Evolutionary conservation across 2,888 invertebrate genomes (phyloP).

Genomic region (Antitype chi): DNA sequence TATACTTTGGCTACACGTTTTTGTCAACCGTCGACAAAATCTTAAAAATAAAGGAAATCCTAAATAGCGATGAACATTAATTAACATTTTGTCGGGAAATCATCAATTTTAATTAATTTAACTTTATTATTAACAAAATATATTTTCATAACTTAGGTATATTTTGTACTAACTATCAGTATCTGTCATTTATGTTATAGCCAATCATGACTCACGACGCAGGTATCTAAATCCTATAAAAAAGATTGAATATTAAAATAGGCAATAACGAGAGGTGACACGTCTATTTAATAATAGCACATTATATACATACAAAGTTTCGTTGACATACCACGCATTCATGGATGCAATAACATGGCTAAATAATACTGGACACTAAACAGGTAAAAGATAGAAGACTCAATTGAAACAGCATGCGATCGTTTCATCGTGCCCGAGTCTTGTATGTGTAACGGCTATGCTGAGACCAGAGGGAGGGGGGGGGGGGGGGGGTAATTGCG

Average conservation of each 20-base stretch:
- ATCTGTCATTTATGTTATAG: slow-evolving; percentile 41
- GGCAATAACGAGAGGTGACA: slow-evolving; percentile 47
- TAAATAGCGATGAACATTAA: slow-evolving; percentile 36
- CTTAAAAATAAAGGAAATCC: slow-evolving; percentile 52
- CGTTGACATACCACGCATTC: slow-evolving; percentile 35
- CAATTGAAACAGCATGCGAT: not conserved
- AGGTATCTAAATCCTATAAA: slow-evolving; percentile 6
- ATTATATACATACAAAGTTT: slow-evolving; percentile 30
- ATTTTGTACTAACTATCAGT: slow-evolving; percentile 25
- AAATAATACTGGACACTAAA: not conserved
- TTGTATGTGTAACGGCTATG: not conserved
- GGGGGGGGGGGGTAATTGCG: too few relatives aligned
- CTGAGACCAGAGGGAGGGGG: not conserved
- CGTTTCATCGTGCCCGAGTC: not conserved
- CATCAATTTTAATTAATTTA: slow-evolving; percentile 44
- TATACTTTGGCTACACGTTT: slow-evolving; percentile 5
- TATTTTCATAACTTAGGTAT: slow-evolving; percentile 27
- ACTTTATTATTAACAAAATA: not conserved
- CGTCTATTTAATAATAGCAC: slow-evolving; percentile 47
- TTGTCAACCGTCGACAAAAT: slow-evolving; percentile 3
- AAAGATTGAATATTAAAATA: slow-evolving; percentile 36
- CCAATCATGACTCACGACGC: slow-evolving; percentile 26
- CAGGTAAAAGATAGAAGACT: slow-evolving; percentile 7
- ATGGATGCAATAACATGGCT: slow-evolving; percentile 41
- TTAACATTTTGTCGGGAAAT: slow-evolving; percentile 51